A percentile compares a stretch with the other conserved stretches of the same genome.
phyloP scores from a whole-genome alignment of 2,888 invertebrate genomes.

The Phragmatobia fuliginosa region DNA sequence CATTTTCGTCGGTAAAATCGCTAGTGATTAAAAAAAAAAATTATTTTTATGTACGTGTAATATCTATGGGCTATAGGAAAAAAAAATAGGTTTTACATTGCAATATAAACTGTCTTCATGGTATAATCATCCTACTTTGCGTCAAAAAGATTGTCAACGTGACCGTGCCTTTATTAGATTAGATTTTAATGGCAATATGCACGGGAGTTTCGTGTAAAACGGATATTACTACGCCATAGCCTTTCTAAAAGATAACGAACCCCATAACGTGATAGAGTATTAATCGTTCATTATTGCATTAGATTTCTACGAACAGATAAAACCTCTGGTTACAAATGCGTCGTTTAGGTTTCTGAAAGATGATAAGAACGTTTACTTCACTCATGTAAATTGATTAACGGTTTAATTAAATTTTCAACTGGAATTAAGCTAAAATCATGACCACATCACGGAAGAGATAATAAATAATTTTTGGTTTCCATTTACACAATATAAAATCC shows the following conservation, averaged over 20 bases:
- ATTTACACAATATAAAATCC: background rate
- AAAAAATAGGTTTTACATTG: background rate
- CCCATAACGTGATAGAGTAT: constrained; percentile 31
- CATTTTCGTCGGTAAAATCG: background rate
- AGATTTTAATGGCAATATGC: constrained; percentile 5
- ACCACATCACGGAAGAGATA: no score
- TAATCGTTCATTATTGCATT: constrained; percentile 32
- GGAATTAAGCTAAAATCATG: background rate
- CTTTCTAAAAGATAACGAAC: constrained; percentile 26
- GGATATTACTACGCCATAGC: constrained; percentile 7
- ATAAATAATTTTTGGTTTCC: background rate
- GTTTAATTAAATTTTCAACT: background rate
- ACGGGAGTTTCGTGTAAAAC: constrained; percentile 5
- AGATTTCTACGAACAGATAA: constrained; percentile 39
- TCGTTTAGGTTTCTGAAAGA: background rate
- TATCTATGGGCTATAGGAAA: background rate
- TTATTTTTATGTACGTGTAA: background rate
- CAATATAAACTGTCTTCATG: background rate
- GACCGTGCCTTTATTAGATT: constrained; percentile 10
- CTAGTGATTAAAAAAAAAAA: background rate
- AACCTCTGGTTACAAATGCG: constrained; percentile 2
- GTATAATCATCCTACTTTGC: background rate
- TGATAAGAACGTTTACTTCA: background rate
- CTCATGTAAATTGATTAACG: background rate
- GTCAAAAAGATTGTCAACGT: background rate